phyloP scores from a whole-genome alignment of 2,113 vertebrate genomes.

The Trematocara zebra region DNA sequence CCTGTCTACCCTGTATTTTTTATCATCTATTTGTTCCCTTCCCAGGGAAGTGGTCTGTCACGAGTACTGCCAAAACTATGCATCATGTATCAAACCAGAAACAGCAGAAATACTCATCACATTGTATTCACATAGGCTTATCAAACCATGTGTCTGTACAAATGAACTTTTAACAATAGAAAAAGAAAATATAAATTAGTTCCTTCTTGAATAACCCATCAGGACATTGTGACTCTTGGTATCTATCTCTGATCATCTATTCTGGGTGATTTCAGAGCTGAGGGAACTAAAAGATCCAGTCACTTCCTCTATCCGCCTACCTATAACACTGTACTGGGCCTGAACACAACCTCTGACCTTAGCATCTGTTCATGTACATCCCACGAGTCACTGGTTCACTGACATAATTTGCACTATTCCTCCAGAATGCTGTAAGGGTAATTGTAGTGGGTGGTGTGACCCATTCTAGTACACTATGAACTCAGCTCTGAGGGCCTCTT shows the following conservation, averaged over 20 bases:
- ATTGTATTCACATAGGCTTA: background rate
- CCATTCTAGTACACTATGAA: background rate
- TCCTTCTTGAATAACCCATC: background rate
- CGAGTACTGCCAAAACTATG: background rate
- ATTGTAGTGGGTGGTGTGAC: background rate
- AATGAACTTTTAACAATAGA: background rate
- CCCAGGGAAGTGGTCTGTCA: background rate
- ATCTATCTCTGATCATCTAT: background rate
- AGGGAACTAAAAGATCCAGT: background rate
- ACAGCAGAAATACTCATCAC: background rate
- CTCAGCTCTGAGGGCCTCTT: background rate
- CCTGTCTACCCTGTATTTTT: background rate
- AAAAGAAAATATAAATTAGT: background rate
- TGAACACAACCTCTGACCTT: constrained; percentile 2
- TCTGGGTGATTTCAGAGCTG: background rate
- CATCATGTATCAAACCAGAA: background rate
- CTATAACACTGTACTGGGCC: background rate
- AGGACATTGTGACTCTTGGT: background rate
- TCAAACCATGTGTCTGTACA: background rate
- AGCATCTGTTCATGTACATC: constrained; percentile 12
- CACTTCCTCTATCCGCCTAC: constrained; percentile 27
- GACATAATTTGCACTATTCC: background rate
- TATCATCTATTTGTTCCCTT: background rate
- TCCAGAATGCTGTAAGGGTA: background rate
- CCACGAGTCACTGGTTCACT: background rate